Base-by-base conservation (phyloP, 37 sponge, comb jelly and placozoan species). In the Haliclona indistincta region DNA sequence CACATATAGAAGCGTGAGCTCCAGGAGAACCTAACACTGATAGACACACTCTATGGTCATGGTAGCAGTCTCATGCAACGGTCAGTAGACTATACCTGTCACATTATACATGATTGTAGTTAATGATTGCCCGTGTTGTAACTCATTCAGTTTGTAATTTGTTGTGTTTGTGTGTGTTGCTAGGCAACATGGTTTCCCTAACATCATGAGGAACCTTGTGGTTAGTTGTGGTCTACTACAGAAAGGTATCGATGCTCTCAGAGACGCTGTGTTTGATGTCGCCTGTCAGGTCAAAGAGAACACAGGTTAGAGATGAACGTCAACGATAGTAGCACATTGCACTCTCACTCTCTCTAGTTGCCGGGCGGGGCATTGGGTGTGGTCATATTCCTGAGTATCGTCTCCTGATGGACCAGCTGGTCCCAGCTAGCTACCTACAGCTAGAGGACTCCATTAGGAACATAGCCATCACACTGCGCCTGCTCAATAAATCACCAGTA, bases 321-420 rank as follows among this genome's bases (percentile, higher is more conserved):
- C 62, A 60, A 8, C 7, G 30, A 26, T 29, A 20, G 62, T 60
- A 22, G n/a, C n/a, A n/a, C n/a, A n/a, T n/a, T n/a, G n/a, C n/a
- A n/a, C n/a, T n/a, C n/a, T 47, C 60, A 30, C 54, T 8, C 32
- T 39, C 29, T 25, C 38, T 54, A 71, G 70, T 82, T 34, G 0
- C 77, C 34, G 78, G 81, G 38, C 72, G 77, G 26, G 81, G 81
- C 32, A 68, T 85, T 22, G 79, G 78, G 44, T 51, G 78, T 85
- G 85, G 79, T 3, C 85, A 73, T 54, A 71, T 78, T 20, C 78
- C 78, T 3, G 79, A 77, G 72, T 72, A 78, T 41, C 78, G 85
- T 28, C 78, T 90, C n/a, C 67, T 88, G 30, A 87, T 94, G 84
- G 87, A 83, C 58, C 95, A 94, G 81, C 79, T 90, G 73, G 80